Conservation (phyloP, 2,113 vertebrate genomes). For the Neodon shergylaensis region DNA sequence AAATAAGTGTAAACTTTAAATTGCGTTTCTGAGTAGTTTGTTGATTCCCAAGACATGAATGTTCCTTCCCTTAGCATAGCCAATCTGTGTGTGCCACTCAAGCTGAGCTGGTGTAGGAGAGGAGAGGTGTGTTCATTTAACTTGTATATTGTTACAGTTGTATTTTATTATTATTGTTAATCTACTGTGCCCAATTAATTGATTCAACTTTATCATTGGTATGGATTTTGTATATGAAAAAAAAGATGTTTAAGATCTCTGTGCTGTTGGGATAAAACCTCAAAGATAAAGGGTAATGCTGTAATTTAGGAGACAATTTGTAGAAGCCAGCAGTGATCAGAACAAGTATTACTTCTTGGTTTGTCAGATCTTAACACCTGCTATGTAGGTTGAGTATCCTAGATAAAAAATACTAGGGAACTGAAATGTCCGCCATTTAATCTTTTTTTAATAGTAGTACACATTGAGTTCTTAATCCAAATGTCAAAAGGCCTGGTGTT, state of each 20-base stretch:
- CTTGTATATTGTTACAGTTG: not conserved
- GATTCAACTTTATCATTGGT: not conserved
- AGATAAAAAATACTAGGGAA: not conserved
- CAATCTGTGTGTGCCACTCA: not conserved
- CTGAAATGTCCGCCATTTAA: not conserved
- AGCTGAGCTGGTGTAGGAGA: not conserved
- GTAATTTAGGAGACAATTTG: constrained; percentile 27
- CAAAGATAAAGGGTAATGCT: not conserved
- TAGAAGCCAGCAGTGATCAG: not conserved
- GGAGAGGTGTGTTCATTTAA: not conserved
- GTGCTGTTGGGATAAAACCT: not conserved
- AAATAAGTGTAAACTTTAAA: not conserved
- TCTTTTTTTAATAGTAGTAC: not conserved
- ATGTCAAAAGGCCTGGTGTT: not conserved
- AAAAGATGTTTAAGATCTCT: not conserved
- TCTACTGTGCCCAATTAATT: not conserved
- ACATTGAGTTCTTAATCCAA: not conserved
- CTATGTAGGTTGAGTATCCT: not conserved
- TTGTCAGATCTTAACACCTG: constrained; percentile 36
- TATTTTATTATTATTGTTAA: not conserved
- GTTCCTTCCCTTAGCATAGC: not conserved
- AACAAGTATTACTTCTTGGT: not conserved
- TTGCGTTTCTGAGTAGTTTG: not conserved
- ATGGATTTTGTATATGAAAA: not conserved
- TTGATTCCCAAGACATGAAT: not conserved